Conservation (phyloP, 92 coral and sea anemone species). For the Anthopleura xanthogrammica region DNA sequence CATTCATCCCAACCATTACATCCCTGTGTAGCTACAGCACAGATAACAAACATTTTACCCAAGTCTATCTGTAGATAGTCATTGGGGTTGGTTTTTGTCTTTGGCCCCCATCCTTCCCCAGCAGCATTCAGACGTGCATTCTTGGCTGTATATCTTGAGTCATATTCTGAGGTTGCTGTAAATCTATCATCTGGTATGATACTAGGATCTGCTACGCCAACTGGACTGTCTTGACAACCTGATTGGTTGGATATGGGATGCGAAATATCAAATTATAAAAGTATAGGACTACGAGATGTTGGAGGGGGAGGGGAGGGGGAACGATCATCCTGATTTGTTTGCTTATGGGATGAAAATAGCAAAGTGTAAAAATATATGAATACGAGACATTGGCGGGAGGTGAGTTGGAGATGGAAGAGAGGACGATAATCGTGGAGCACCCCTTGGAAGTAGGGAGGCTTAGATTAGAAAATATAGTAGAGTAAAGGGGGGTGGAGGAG, state of each 20-base stretch:
- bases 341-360: too few relatives aligned
- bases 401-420: too few relatives aligned
- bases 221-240: constrained; percentile 15
- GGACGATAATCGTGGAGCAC: too few relatives aligned
- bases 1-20: constrained; percentile 14
- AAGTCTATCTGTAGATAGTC: constrained; percentile 40
- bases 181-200: constrained; percentile 30
- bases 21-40: constrained; percentile 46
- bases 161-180: constrained; percentile 18
- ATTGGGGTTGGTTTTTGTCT: neutral
- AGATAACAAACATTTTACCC: constrained; percentile 24
- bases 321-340: too few relatives aligned
- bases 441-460: too few relatives aligned
- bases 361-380: too few relatives aligned
- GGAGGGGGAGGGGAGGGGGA: too few relatives aligned
- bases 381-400: too few relatives aligned
- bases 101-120: constrained; percentile 14
- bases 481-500: too few relatives aligned
- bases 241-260: neutral
- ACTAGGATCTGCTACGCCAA: constrained; percentile 20
- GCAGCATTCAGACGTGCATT: constrained; percentile 12
- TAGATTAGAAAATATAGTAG: too few relatives aligned
- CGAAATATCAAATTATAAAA: too few relatives aligned
- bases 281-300: too few relatives aligned
- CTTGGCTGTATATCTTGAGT: constrained; percentile 12